phyloP scores from a whole-genome alignment of 2,797 vertebrate genomes.

The Phataginus tetradactyla region DNA sequence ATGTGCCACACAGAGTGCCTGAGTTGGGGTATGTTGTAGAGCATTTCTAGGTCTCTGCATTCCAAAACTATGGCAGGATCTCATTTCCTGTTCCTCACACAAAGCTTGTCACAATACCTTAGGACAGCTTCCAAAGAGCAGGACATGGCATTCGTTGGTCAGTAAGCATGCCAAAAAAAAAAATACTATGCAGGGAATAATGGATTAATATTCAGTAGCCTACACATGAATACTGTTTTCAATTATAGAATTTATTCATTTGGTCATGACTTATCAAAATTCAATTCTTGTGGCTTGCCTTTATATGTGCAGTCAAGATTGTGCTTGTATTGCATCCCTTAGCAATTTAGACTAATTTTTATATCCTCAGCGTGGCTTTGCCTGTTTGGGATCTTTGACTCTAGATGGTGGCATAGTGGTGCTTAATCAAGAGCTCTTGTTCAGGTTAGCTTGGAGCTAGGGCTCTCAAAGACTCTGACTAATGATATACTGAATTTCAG shows the following conservation, averaged over 20 bases:
- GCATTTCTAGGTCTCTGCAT: not conserved
- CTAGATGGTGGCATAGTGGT: not conserved
- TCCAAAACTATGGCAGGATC: not conserved
- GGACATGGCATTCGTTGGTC: not conserved
- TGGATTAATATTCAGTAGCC: not conserved
- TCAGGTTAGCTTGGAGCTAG: not conserved
- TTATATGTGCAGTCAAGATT: not conserved
- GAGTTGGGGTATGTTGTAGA: too few species aligned
- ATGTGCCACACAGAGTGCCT: accelerated
- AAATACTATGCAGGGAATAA: not conserved
- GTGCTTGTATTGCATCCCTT: not conserved
- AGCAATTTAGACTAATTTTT: not conserved
- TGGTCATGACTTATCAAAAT: not conserved
- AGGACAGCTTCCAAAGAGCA: not conserved
- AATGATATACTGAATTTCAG: not conserved
- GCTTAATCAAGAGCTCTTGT: too few species aligned
- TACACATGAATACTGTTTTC: not conserved
- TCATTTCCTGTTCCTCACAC: not conserved
- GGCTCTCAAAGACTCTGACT: not conserved
- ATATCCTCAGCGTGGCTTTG: not conserved
- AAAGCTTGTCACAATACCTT: not conserved
- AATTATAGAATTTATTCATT: not conserved
- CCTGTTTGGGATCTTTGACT: not conserved
- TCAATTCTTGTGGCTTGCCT: not conserved
- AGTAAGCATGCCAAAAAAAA: not conserved